Percentiles rank a stretch among this genome's conserved stretches.
Evolutionary conservation across 1,140 invertebrate genomes (phyloP).

Genomic region (Olivierus martensii): DNA sequence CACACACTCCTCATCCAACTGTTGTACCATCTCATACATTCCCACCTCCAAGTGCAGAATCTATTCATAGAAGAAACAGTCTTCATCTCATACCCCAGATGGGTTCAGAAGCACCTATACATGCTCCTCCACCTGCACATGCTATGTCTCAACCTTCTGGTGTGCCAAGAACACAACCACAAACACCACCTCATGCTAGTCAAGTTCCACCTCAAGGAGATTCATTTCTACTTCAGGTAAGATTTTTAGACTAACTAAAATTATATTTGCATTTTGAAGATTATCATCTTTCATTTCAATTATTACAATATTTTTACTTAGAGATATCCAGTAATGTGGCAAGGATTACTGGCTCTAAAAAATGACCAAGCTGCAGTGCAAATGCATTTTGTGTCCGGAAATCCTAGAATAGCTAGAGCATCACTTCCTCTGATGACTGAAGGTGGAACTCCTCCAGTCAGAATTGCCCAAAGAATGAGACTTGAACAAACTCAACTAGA

Average conservation of each 20-base stretch:
- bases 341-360: constrained; percentile 83
- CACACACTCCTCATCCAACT: constrained; percentile 1
- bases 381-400: constrained; percentile 96
- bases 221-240: constrained; percentile 54
- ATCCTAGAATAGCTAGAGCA: constrained; percentile 63
- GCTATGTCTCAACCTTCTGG: constrained; percentile 11
- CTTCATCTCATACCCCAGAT: constrained; percentile 7
- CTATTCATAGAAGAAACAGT: constrained; percentile 2
- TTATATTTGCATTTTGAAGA: too few species aligned
- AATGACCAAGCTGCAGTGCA: constrained; percentile 92
- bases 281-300: too few species aligned
- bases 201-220: constrained; percentile 61
- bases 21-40: constrained; percentile 1
- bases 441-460: constrained; percentile 54
- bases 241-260: too few species aligned
- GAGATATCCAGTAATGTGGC: constrained; percentile 88
- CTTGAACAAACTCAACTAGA: constrained; percentile 87
- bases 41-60: neutral
- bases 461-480: constrained; percentile 92
- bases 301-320: constrained; percentile 1
- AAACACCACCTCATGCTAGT: constrained; percentile 52
- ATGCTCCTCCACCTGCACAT: constrained; percentile 18
- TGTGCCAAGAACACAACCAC: constrained; percentile 37
- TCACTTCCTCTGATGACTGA: constrained; percentile 63
- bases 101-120: constrained; percentile 10